These are phyloP conservation scores for Pipra filicauda DNA, from an alignment of 2,113 vertebrate species.

Conservation along the genomic window DNA sequence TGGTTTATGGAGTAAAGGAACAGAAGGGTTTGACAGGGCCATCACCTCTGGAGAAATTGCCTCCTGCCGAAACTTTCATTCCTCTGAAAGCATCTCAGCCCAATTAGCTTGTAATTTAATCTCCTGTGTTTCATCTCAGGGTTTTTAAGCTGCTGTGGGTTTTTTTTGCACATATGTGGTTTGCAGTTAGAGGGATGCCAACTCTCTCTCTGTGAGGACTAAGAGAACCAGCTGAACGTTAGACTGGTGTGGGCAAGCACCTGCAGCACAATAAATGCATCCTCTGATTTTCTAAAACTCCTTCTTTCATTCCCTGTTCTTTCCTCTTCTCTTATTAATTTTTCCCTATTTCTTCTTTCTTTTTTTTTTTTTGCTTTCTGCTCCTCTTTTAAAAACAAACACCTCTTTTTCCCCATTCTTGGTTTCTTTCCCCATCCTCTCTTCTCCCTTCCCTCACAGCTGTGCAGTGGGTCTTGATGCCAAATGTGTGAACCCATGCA, in stretches of 20 bases:
- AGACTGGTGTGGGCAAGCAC: neutral
- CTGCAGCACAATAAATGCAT: neutral
- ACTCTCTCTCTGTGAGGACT: neutral
- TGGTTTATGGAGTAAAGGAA: neutral
- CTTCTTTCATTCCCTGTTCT: neutral
- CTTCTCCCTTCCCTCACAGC: neutral
- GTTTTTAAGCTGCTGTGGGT: neutral
- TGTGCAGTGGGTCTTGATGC: neutral
- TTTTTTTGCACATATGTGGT: neutral
- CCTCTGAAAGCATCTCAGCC: neutral
- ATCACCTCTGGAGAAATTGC: neutral
- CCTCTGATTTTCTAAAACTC: neutral
- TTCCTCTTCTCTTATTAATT: neutral
- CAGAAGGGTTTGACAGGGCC: neutral
- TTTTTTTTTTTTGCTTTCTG: neutral
- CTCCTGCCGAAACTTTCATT: neutral
- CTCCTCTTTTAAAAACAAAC: neutral
- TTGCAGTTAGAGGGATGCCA: neutral
- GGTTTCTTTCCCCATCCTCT: neutral
- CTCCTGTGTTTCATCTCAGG: neutral
- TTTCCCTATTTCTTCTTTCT: neutral
- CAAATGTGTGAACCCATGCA: neutral
- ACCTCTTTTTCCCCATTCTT: neutral
- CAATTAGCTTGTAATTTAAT: neutral
- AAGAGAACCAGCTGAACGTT: neutral